Evolutionary conservation across 2,113 vertebrate genomes (phyloP), one percentile per base, ranked within the genome.

Genomic region (Mustela nigripes): DNA sequence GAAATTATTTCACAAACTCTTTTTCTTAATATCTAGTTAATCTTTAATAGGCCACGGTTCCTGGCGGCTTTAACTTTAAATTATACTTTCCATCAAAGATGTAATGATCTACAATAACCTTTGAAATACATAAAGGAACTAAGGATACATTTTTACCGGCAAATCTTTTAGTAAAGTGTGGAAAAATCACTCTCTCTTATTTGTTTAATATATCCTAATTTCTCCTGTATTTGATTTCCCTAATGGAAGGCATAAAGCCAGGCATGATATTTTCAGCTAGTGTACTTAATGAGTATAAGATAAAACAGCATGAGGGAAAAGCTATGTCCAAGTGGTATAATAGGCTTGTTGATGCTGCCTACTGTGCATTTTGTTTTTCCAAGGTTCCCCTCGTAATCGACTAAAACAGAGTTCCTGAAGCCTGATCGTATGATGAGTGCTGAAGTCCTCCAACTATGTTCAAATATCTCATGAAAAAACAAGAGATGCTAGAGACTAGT

Each of bases 11-110:
- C 62, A 84, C 50, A 97, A 95, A 73, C 21, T 36, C 82, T 83
- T 96, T 95, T 85, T 89, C 60, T 95, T 95, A 81, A 50, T 86
- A 67, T 97, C 73, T 53, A 89, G 76, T 95, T 97, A 94, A 83
- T 87, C 56, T 95, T 88, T 80, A 86, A 87, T 89, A 95, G 58
- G 60, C 36, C 79, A 83, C 22, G 42, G 10, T 94, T 91, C 58
- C 82, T 84, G 26, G 33, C 63, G 33, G 85, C 50, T 87, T 89
- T 96, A 91, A 89, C 81, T 97, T 95, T 91, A 96, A 94, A 97
- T 89, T 53, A 94, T 39, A 94, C 56, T 67, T 96, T 96, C 39
- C 96, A 39, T 97, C 95, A 96, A 92, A 91, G 67, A 86, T 28
- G 80, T 91, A 89, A 93, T 53, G 62, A 95, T 78, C 76, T 81